Percentiles rank a stretch among this genome's conserved stretches.
These are phyloP conservation scores for Perizoma affinitatum DNA, from an alignment of 2,888 invertebrate species.

Conservation along the genomic window DNA sequence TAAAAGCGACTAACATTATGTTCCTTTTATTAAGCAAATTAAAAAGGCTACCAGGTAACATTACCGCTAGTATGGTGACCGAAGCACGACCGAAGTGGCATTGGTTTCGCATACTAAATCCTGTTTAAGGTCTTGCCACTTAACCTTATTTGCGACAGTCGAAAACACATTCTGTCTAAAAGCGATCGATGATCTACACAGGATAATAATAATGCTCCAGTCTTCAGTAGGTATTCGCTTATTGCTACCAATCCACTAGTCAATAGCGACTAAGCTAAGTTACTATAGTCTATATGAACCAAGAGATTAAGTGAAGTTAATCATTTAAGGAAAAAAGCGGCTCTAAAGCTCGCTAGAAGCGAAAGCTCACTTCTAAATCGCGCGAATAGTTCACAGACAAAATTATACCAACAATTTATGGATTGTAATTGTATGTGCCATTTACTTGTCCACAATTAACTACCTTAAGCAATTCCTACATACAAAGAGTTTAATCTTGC, in stretches of 20 bases:
- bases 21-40: slow-evolving; percentile 15
- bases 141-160: background rate
- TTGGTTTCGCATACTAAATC: slow-evolving; percentile 31
- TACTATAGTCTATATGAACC: background rate
- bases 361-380: slow-evolving; percentile 4
- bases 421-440: slow-evolving; percentile 17
- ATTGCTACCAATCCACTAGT: slow-evolving; percentile 39
- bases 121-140: slow-evolving; percentile 21
- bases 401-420: slow-evolving; percentile 4
- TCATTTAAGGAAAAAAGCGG: background rate
- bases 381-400: background rate
- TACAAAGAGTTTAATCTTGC: slow-evolving; percentile 65
- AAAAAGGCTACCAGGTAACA: slow-evolving; percentile 16
- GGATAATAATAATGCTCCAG: slow-evolving; percentile 39
- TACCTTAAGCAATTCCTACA: slow-evolving; percentile 55
- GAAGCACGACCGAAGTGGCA: slow-evolving; percentile 32
- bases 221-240: slow-evolving; percentile 28
- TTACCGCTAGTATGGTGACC: slow-evolving; percentile 47
- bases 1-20: background rate
- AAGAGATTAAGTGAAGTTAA: background rate
- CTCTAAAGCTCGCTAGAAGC: background rate
- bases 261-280: background rate
- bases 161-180: too few relatives aligned
- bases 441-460: slow-evolving; percentile 42
- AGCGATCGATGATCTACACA: slow-evolving; percentile 47